Conservation (phyloP, 1,140 invertebrate genomes). For the Lucilia sericata region DNA sequence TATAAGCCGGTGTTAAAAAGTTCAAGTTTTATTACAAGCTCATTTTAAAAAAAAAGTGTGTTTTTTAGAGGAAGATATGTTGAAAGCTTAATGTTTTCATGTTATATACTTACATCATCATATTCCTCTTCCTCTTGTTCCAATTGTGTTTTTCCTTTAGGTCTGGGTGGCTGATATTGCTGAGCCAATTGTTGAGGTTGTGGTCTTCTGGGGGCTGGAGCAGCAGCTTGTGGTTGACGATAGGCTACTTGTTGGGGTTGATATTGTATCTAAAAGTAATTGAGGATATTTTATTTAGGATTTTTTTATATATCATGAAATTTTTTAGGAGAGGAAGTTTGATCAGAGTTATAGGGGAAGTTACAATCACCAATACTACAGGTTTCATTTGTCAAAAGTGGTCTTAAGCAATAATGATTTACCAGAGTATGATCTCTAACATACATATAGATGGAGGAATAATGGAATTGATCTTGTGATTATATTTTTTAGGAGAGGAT, state of each 20-base stretch:
- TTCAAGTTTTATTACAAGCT: not conserved
- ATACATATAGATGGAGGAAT: too few relatives aligned
- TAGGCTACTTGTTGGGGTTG: conserved; percentile 60
- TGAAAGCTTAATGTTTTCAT: not conserved
- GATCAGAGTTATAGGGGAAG: too few relatives aligned
- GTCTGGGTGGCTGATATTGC: conserved; percentile 50
- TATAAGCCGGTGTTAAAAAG: not conserved
- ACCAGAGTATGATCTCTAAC: too few relatives aligned
- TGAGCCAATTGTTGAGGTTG: conserved; percentile 48
- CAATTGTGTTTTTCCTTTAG: conserved; percentile 55
- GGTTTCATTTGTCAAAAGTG: too few relatives aligned
- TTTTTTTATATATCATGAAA: too few relatives aligned
- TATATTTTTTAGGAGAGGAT: too few relatives aligned
- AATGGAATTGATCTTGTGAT: too few relatives aligned
- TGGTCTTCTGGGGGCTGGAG: conserved; percentile 54
- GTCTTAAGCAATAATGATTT: too few relatives aligned
- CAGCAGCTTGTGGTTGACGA: conserved; percentile 55
- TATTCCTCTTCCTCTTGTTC: conserved; percentile 63
- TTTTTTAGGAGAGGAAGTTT: too few relatives aligned
- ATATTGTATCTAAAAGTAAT: conserved; percentile 52
- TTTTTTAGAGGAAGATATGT: not conserved
- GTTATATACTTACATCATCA: conserved; percentile 63
- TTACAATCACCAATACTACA: too few relatives aligned
- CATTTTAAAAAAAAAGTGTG: too few relatives aligned
- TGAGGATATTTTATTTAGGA: too few relatives aligned